These are phyloP conservation scores for Drosophila cardini DNA, from an alignment of 1,140 invertebrate species.

Conservation along the genomic window DNA sequence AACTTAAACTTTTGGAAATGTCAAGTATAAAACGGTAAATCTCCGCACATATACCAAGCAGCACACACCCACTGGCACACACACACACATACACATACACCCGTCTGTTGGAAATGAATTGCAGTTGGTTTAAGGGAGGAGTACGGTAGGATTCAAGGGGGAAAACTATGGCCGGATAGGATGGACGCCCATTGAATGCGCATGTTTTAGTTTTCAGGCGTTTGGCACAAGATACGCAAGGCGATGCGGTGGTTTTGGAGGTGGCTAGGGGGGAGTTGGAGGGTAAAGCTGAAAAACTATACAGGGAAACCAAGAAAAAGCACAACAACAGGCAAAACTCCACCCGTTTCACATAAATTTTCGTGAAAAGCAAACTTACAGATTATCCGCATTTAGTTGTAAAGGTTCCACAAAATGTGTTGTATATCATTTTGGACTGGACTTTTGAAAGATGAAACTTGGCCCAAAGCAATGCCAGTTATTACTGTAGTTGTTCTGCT, in stretches of 20 bases:
- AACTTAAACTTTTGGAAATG: conserved; percentile 85
- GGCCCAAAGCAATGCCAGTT: conserved; percentile 38
- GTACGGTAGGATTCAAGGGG: conserved; percentile 4
- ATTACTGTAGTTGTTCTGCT: conserved; percentile 10
- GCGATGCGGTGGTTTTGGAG: neutral
- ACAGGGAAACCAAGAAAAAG: conserved; percentile 69
- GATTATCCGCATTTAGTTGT: conserved; percentile 84
- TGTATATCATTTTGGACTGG: conserved; percentile 73
- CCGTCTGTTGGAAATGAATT: conserved; percentile 73
- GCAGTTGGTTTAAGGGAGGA: conserved; percentile 46
- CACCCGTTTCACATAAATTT: conserved; percentile 80
- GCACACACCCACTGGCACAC: conserved; percentile 53
- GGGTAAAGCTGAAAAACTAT: conserved; percentile 59
- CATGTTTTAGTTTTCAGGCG: conserved; percentile 79
- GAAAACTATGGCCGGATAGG: conserved; percentile 43
- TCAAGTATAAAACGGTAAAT: conserved; percentile 85
- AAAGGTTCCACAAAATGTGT: conserved; percentile 81
- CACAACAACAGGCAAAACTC: conserved; percentile 76
- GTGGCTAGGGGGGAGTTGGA: neutral
- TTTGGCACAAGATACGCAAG: conserved; percentile 45
- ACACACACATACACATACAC: conserved; percentile 53
- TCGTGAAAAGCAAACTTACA: conserved; percentile 81
- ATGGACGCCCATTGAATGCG: conserved; percentile 75
- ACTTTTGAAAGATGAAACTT: conserved; percentile 70
- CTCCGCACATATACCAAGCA: conserved; percentile 65